These are phyloP conservation scores for Megamerina dolium DNA, from an alignment of 2,888 invertebrate species.

Conservation along the genomic window DNA sequence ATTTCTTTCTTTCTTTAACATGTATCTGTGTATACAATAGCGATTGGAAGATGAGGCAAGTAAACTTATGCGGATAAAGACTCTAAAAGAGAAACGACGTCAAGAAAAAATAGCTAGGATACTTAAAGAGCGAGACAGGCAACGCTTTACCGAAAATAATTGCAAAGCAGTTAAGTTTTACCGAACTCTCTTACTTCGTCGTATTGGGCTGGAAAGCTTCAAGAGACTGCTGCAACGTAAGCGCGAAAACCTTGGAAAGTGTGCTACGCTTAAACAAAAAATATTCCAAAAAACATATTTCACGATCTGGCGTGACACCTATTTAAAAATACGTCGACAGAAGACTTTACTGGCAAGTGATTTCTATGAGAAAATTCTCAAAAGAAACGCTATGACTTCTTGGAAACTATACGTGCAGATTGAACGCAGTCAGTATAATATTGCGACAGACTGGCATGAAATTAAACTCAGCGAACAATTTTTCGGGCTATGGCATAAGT, in stretches of 20 bases:
- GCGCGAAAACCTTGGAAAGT: constrained; percentile 46
- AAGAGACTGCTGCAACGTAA: constrained; percentile 41
- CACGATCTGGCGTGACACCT: constrained; percentile 53
- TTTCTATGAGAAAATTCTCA: constrained; percentile 52
- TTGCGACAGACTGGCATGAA: constrained; percentile 68
- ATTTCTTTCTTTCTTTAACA: no score
- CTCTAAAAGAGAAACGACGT: constrained; percentile 57
- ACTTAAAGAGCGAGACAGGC: constrained; percentile 55
- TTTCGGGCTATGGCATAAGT: constrained; percentile 53
- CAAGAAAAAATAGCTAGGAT: constrained; percentile 59
- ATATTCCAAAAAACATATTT: constrained; percentile 53
- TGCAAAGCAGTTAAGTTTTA: constrained; percentile 49
- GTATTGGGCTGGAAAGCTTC: constrained; percentile 43
- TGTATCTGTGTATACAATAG: no score
- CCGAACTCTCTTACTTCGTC: constrained; percentile 40
- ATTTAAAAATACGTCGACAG: constrained; percentile 51
- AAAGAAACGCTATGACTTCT: constrained; percentile 48
- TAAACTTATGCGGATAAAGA: constrained; percentile 55
- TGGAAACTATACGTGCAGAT: constrained; percentile 48
- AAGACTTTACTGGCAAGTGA: constrained; percentile 56
- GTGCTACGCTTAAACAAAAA: constrained; percentile 51
- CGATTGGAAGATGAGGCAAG: constrained; percentile 56
- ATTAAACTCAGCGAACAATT: constrained; percentile 54
- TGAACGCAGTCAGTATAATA: constrained; percentile 55
- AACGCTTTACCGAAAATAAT: constrained; percentile 47